These are phyloP conservation scores for Agraylea sexmaculata DNA, from an alignment of 1,140 invertebrate species.

Conservation along the genomic window DNA sequence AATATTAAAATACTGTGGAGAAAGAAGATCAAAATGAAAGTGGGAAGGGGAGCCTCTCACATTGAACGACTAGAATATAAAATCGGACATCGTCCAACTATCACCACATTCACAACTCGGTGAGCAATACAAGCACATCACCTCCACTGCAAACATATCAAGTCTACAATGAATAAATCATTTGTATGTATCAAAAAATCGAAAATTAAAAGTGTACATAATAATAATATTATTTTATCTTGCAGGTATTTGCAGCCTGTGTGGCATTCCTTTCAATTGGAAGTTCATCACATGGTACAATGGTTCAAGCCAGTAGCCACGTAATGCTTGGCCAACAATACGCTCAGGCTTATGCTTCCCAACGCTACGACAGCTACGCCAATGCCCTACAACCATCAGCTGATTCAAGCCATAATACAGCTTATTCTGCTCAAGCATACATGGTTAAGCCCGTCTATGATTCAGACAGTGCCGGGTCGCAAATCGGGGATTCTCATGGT, in stretches of 20 bases:
- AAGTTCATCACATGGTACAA: background rate
- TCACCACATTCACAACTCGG: no score
- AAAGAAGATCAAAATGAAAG: no score
- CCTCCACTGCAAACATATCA: no score
- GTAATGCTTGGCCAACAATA: slow-evolving; percentile 21
- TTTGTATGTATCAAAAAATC: no score
- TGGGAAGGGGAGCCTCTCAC: no score
- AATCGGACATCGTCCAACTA: no score
- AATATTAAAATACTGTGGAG: no score
- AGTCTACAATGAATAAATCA: no score
- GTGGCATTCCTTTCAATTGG: slow-evolving; percentile 1
- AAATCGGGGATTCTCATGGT: slow-evolving; percentile 1
- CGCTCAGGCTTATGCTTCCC: slow-evolving; percentile 7
- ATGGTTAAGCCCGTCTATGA: background rate
- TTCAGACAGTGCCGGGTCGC: background rate
- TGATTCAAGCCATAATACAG: background rate
- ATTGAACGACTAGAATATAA: no score
- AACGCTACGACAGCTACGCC: slow-evolving; percentile 14
- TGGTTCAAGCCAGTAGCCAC: background rate
- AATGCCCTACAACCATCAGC: slow-evolving; percentile 1
- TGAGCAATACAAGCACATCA: no score
- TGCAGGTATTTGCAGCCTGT: background rate
- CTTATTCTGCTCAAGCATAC: background rate
- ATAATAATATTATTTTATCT: background rate
- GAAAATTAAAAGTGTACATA: no score